Evolutionary conservation across 2,113 vertebrate species (phyloP).

Genomic region (Engystomops pustulosus): DNA sequence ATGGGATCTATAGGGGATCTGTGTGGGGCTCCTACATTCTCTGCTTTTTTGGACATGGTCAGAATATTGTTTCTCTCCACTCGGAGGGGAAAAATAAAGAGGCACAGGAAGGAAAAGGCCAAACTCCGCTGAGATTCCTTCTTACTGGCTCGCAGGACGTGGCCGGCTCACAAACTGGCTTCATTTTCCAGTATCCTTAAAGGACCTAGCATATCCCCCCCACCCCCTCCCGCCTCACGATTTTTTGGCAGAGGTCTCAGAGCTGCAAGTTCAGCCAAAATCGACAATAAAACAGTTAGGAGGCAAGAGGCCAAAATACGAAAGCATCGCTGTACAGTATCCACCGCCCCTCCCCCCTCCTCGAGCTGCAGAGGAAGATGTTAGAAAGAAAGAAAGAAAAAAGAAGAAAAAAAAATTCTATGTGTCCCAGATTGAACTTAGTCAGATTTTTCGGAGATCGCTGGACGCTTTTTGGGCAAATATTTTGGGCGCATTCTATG

Average conservation of each 20-base stretch:
- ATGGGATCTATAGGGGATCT: too few species aligned
- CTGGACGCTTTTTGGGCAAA: conserved; percentile 37
- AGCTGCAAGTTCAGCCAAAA: conserved; percentile 92
- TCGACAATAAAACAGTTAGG: conserved; percentile 90
- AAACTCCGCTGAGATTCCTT: conserved; percentile 76
- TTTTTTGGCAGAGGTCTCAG: conserved; percentile 72
- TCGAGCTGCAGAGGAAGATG: conserved; percentile 39
- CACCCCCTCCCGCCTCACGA: conserved; percentile 49
- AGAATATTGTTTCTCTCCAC: conserved; percentile 71
- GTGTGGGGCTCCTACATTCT: neutral
- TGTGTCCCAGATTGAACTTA: conserved; percentile 56
- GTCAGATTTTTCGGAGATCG: conserved; percentile 14
- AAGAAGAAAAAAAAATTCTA: neutral
- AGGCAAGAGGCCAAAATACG: conserved; percentile 85
- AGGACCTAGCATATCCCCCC: conserved; percentile 79
- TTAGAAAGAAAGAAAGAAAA: conserved; percentile 34
- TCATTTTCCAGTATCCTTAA: conserved; percentile 81
- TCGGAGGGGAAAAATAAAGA: conserved; percentile 72
- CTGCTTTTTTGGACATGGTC: conserved; percentile 65
- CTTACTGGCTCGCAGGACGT: conserved; percentile 80
- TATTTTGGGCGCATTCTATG: conserved; percentile 50
- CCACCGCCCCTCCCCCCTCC: conserved; percentile 63
- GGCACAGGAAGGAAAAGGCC: conserved; percentile 79
- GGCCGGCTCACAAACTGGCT: conserved; percentile 79
- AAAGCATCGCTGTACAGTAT: conserved; percentile 75